Evolutionary conservation across 2,888 invertebrate species (phyloP), one percentile per base, ranked within the genome.

Genomic region (Ceraclea dissimilis): DNA sequence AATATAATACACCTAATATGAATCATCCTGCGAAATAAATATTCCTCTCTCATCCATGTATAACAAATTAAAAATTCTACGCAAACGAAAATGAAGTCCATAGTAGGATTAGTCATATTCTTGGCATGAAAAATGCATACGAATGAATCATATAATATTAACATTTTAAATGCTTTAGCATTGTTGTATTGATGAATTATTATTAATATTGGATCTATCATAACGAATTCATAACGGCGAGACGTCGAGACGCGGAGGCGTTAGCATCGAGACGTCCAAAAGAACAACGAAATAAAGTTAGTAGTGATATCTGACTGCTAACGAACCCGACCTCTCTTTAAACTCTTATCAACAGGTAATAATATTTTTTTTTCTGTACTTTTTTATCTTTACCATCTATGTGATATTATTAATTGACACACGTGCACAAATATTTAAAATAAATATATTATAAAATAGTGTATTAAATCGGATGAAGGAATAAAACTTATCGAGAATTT

Each of bases 271-370:
- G 49, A 49, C 49, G 49, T n/a, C 49, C 13, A 16, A 49, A 49
- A 20, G 49, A 49, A 21, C 39, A 22, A 20, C 26, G 49, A 49
- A 26, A 10, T 19, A n/a, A 17, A 13, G 26, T 49, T 20, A 49
- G 49, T 49, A 49, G 49, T 16, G 22, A 49, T 20, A 49, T 19
- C n/a, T 49, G 49, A 26, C 49, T 20, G 49, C 49, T 49, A 49
- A 49, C 17, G 19, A 20, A 49, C 17, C 20, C 16, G 22, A 20
- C 49, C n/a, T 11, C 11, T 13, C 49, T 49, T 49, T 49, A 11
- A 49, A 19, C 6, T n/a, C n/a, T 49, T n/a, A 22, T 26, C 19
- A 39, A 39, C 49, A 49, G 49, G 49, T 49, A 49, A 49, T 18
- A 22, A 22, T 22, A n/a, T 18, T 47, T 20, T 39, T 39, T 26